A percentile compares a stretch with the other conserved stretches of the same genome.
Conservation (phyloP, 2,113 vertebrate species). For the Psophia crepitans region DNA sequence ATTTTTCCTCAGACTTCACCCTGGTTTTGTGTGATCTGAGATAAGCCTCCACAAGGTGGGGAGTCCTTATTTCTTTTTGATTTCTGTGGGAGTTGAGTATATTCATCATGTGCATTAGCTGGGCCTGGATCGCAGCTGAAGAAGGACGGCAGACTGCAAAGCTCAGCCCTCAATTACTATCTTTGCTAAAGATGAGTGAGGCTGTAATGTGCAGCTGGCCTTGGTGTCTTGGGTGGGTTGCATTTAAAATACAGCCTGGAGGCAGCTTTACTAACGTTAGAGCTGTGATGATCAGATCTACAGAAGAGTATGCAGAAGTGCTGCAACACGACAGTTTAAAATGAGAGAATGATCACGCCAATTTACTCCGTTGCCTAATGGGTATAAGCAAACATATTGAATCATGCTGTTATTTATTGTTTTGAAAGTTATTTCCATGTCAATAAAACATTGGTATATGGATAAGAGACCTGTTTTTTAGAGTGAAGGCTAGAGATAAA, state of each 20-base stretch:
- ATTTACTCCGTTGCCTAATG: background rate
- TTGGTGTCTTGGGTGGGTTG: conserved; percentile 15
- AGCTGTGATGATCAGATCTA: background rate
- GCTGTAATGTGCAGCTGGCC: background rate
- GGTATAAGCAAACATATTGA: background rate
- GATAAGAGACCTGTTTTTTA: background rate
- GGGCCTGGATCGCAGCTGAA: background rate
- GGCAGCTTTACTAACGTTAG: conserved; percentile 26
- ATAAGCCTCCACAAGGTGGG: background rate
- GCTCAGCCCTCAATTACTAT: background rate
- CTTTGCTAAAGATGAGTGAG: background rate
- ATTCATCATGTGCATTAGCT: background rate
- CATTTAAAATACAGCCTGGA: conserved; percentile 8
- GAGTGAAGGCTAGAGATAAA: background rate
- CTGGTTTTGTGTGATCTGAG: background rate
- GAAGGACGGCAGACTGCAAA: background rate
- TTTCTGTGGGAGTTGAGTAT: background rate
- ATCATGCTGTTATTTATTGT: background rate
- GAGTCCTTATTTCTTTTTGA: background rate
- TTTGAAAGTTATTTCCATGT: background rate
- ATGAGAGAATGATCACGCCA: background rate
- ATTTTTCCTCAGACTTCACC: background rate
- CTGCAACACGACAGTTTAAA: background rate
- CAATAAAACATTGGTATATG: background rate
- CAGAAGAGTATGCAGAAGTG: background rate